phyloP scores from a whole-genome alignment of 2,113 vertebrate genomes.

The Myotis lucifugus region DNA sequence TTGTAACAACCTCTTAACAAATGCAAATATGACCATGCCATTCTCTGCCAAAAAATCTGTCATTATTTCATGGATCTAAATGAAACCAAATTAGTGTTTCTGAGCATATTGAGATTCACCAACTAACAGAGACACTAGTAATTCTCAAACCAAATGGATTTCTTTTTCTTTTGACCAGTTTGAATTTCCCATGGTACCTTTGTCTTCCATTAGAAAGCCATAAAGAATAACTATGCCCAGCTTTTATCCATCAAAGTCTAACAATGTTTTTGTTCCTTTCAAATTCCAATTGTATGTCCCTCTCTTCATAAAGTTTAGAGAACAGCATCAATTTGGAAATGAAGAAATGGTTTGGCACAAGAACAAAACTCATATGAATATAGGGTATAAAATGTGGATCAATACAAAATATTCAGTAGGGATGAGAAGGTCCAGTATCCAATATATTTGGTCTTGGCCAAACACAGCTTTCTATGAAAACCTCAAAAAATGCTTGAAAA shows the following conservation, averaged over 20 bases:
- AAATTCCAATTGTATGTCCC: neutral
- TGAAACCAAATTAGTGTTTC: neutral
- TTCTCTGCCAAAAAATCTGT: neutral
- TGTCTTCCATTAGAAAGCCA: neutral
- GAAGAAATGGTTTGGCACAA: neutral
- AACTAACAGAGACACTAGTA: neutral
- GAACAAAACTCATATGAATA: neutral
- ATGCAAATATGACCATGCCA: neutral
- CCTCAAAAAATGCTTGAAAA: slow-evolving; percentile 42
- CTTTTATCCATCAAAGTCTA: slow-evolving; percentile 10
- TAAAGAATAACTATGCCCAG: neutral
- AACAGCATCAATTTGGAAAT: slow-evolving; percentile 52
- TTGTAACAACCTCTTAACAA: neutral
- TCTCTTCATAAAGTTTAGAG: slow-evolving; percentile 39
- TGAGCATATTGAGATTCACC: neutral
- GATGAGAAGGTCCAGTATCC: neutral
- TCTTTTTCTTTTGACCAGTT: neutral
- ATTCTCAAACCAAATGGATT: neutral
- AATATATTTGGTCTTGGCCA: slow-evolving; percentile 2
- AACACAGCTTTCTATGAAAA: slow-evolving; percentile 56
- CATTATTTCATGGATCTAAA: neutral
- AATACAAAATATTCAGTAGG: slow-evolving; percentile 35
- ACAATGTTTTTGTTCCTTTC: slow-evolving; percentile 29
- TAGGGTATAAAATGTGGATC: slow-evolving; percentile 6
- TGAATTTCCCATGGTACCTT: neutral